phyloP scores from a whole-genome alignment of 2,797 vertebrate species.

The Merluccius polli region DNA sequence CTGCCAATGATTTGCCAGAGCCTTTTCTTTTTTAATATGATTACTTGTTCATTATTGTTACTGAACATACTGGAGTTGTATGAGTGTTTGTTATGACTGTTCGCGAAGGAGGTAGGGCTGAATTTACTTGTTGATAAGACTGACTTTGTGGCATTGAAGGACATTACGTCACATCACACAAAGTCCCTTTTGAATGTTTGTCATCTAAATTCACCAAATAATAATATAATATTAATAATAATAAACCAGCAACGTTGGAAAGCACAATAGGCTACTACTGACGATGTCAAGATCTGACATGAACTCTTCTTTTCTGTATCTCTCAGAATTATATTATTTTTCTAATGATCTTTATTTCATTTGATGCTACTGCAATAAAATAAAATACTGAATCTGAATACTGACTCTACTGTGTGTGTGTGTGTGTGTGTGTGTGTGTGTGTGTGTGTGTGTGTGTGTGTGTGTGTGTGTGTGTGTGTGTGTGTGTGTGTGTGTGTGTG shows the following conservation, averaged over 20 bases:
- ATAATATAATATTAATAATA: not conserved
- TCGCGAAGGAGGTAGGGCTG: conserved; percentile 2
- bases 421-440: too few species aligned
- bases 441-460: not conserved
- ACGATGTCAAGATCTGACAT: not conserved
- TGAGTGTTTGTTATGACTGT: not conserved
- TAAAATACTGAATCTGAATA: conserved; percentile 33
- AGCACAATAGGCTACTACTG: conserved; percentile 5
- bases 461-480: not conserved
- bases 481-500: not conserved
- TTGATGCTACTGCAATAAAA: conserved; percentile 1
- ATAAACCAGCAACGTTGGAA: conserved; percentile 4
- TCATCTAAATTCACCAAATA: not conserved
- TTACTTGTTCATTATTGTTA: not conserved
- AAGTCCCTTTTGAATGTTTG: not conserved
- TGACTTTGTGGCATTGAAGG: not conserved
- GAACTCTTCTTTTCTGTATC: conserved; percentile 1
- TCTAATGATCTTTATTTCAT: not conserved
- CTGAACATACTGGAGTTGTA: not conserved
- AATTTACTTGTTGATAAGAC: not conserved
- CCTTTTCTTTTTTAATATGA: not conserved
- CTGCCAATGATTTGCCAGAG: not conserved
- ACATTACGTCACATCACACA: not conserved
- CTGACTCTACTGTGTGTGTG: conserved; percentile 28
- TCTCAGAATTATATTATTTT: not conserved